These are phyloP conservation scores for Subacronicta megacephala DNA, from an alignment of 2,888 invertebrate species.

Conservation along the genomic window DNA sequence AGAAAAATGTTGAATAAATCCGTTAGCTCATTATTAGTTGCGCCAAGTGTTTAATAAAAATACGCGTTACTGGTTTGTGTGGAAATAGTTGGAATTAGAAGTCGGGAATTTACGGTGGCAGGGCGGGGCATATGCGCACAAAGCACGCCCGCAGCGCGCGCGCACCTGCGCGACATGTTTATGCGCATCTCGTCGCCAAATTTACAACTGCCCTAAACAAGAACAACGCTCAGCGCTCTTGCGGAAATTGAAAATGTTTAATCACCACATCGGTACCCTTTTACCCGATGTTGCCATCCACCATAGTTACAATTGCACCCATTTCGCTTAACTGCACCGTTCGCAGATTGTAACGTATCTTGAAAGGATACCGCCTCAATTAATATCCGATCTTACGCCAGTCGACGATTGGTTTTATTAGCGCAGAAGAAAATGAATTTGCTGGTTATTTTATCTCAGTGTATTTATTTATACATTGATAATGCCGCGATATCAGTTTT, in stretches of 20 bases:
- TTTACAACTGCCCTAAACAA: constrained; percentile 71
- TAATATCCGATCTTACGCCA: constrained; percentile 65
- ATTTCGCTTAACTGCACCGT: constrained; percentile 61
- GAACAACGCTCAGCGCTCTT: constrained; percentile 51
- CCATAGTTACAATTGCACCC: constrained; percentile 55
- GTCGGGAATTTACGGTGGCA: constrained; percentile 18
- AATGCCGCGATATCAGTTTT: constrained; percentile 36
- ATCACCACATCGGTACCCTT: constrained; percentile 78
- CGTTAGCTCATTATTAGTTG: not conserved
- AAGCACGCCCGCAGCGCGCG: constrained; percentile 72
- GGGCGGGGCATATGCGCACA: constrained; percentile 58
- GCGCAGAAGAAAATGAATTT: constrained; percentile 55
- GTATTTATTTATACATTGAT: constrained; percentile 51
- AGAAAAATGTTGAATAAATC: constrained; percentile 19
- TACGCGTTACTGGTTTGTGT: not conserved
- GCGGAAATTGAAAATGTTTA: constrained; percentile 82
- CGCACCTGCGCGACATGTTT: constrained; percentile 81
- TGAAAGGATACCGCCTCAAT: constrained; percentile 71
- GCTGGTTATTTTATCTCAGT: constrained; percentile 56
- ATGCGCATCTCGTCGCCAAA: constrained; percentile 79
- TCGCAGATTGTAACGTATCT: constrained; percentile 73
- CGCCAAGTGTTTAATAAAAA: constrained; percentile 1
- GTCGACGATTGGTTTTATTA: constrained; percentile 62
- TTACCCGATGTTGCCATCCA: constrained; percentile 58
- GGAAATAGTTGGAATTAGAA: constrained; percentile 20